These are phyloP conservation scores for Arctocebus calabarensis DNA, from an alignment of 2,797 vertebrate species.

Conservation along the genomic window DNA sequence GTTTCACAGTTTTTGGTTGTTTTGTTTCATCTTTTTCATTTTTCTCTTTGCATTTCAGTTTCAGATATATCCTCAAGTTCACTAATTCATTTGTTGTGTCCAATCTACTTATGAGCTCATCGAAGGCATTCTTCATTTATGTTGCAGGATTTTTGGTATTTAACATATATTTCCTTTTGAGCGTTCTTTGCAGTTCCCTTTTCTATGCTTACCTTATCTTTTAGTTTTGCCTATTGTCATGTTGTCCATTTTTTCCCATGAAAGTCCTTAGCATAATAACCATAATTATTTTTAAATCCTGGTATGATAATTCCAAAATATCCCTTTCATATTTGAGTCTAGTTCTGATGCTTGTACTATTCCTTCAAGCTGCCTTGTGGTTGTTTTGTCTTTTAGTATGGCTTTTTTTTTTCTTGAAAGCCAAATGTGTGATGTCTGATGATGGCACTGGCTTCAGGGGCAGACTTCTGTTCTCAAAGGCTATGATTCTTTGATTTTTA, in stretches of 20 bases:
- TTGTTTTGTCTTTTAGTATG: not conserved
- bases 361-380: not conserved
- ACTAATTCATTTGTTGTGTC: not conserved
- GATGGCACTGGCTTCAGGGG: not conserved
- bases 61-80: not conserved
- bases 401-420: not conserved
- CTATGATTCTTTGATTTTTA: not conserved
- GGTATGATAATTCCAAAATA: not conserved
- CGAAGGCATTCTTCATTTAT: not conserved
- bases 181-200: not conserved
- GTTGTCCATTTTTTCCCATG: not conserved
- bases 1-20: not conserved
- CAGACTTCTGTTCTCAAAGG: not conserved
- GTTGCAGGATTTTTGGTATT: not conserved
- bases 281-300: not conserved
- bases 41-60: not conserved
- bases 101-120: not conserved
- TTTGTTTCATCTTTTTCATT: not conserved
- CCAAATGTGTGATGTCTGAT: not conserved
- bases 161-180: not conserved
- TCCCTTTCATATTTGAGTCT: not conserved
- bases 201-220: not conserved
- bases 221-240: not conserved
- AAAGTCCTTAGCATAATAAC: not conserved
- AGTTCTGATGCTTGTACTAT: not conserved